phyloP scores from a whole-genome alignment of 1,140 invertebrate species.

The Galendromus occidentalis region DNA sequence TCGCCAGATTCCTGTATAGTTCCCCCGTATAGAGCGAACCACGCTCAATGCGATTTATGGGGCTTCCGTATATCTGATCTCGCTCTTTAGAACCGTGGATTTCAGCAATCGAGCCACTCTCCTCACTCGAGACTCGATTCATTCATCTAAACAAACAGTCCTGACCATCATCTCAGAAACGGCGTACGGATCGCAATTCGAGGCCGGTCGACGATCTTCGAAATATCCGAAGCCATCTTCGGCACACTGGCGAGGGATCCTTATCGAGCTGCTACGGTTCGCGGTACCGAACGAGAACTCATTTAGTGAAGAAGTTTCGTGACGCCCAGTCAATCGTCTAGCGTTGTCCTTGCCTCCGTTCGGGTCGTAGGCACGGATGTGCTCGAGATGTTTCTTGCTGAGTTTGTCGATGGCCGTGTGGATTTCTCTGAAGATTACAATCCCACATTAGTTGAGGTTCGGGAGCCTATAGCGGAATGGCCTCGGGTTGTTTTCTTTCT shows the following conservation, averaged over 20 bases:
- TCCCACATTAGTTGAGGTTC: too few species aligned
- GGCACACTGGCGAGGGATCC: conserved; percentile 36
- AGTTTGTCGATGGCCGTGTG: conserved; percentile 43
- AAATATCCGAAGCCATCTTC: conserved; percentile 75
- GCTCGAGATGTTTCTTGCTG: conserved; percentile 54
- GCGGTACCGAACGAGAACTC: conserved; percentile 46
- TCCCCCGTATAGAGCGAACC: too few species aligned
- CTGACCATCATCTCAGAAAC: conserved; percentile 49
- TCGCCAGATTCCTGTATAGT: too few species aligned
- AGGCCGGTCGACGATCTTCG: conserved; percentile 76
- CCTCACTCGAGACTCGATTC: conserved; percentile 15
- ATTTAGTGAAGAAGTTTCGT: conserved; percentile 63
- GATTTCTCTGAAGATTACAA: conserved; percentile 14
- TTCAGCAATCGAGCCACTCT: too few species aligned
- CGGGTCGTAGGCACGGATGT: conserved; percentile 76
- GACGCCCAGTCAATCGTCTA: conserved; percentile 59
- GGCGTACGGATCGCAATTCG: conserved; percentile 77
- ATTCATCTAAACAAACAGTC: conserved; percentile 43
- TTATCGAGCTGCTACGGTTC: conserved; percentile 33
- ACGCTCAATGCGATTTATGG: too few species aligned
- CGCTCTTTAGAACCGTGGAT: too few species aligned
- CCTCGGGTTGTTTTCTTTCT: background rate
- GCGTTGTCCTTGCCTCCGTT: conserved; percentile 55
- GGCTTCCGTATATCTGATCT: too few species aligned
- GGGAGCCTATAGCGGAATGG: too few species aligned